These are phyloP conservation scores for Origma solitaria DNA, from an alignment of 2,113 vertebrate genomes.

Conservation along the genomic window DNA sequence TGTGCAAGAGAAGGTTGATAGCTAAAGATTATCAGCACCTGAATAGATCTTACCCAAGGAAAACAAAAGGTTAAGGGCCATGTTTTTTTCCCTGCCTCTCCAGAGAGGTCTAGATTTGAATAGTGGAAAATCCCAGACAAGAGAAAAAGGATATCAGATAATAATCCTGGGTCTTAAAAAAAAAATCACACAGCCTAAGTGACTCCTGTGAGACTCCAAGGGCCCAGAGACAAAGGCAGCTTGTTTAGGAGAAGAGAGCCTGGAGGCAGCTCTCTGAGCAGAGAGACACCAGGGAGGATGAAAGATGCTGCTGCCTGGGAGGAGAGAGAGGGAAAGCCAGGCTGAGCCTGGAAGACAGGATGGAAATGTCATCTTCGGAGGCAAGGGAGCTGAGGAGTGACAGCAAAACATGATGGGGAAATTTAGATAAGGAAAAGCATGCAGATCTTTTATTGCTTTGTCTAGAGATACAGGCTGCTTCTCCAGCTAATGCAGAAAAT, in stretches of 20 bases:
- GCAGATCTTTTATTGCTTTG: not conserved
- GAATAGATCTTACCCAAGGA: not conserved
- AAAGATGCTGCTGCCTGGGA: not conserved
- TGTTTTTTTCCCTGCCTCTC: not conserved
- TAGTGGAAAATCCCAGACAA: not conserved
- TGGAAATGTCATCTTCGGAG: slow-evolving; percentile 2
- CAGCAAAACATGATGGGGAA: not conserved
- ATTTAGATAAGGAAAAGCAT: not conserved
- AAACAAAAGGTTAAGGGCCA: not conserved
- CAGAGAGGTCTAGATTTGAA: not conserved
- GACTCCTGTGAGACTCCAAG: slow-evolving; percentile 2
- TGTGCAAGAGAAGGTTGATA: not conserved
- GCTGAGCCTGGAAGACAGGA: not conserved
- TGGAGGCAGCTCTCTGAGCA: slow-evolving; percentile 10
- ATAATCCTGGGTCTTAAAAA: not conserved
- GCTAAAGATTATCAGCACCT: not conserved
- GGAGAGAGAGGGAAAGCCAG: not conserved
- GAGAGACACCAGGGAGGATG: slow-evolving; percentile 23
- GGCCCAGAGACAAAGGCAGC: slow-evolving; percentile 28
- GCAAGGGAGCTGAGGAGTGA: not conserved
- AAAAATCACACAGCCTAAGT: slow-evolving; percentile 15
- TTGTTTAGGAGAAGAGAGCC: slow-evolving; percentile 42
- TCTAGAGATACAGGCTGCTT: not conserved
- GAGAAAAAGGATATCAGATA: slow-evolving; percentile 13
- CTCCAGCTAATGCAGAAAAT: not conserved